Base-by-base conservation (phyloP, 2,113 vertebrate species). In the Murina feae region DNA sequence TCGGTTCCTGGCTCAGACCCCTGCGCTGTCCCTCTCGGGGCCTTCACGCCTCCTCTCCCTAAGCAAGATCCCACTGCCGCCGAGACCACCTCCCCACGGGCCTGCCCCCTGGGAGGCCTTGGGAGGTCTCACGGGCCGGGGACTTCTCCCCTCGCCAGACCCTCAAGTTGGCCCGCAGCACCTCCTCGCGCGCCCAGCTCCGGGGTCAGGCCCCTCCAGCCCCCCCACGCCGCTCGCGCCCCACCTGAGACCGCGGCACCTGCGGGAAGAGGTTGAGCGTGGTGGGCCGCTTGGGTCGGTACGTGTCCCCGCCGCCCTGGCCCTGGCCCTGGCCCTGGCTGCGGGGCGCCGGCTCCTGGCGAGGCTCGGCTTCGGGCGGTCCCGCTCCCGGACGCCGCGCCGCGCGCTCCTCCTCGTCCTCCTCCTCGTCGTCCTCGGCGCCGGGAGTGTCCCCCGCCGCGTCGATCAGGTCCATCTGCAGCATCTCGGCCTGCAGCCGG, bases 261-360 rank as follows among this genome's bases (percentile, higher is more conserved):
- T 99, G 99, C 74, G 99, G 99, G 98, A 99, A 99, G 95, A 99
- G 99, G 98, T 99, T 99, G 97, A 99, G 99, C 30, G 99, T 99
- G 85, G 99, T 99, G 95, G 99, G 99, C 97, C 99, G 98, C 98
- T 99, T 99, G 96, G 99, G 99, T 55, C 99, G 97, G 98, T 99
- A 99, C 53, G 99, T 99, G 95, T 99, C 99, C 97, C 99, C 99
- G 97, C 98, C 98, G 71, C 98, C 90, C 71, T 97, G 98, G 69
- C 98, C 98, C 82, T 91, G 98, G 81, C 98, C 98, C 42, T 97
- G 97, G 95, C 78, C 60, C 60, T 91, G 98, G 82, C 98, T 37
- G 37, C 42, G 96, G 53, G 97, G 96, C 14, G 89, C 98, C 11
- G 97, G 96, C 81, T 97, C 96, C 98, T 97, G 97, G 98, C 51